Percentiles rank a stretch among this genome's conserved stretches.
Evolutionary conservation across 1,140 invertebrate genomes (phyloP).

Genomic region (Augochlora pura): DNA sequence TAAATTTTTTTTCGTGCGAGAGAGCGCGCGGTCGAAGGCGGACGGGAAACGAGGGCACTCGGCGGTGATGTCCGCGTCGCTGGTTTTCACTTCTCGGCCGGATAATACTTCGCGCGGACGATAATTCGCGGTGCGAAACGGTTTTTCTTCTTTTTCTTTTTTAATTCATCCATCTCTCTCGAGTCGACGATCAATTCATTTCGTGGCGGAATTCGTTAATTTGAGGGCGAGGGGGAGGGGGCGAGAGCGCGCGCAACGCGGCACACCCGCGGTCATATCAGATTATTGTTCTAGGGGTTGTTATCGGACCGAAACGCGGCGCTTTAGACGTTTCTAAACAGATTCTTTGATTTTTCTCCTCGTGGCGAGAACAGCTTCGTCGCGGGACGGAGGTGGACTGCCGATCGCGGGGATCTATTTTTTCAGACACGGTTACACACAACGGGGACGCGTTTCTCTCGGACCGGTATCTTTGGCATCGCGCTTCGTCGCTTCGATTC

Average conservation of each 20-base stretch:
- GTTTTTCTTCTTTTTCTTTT: background rate
- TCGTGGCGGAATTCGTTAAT: background rate
- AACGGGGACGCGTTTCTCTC: slow-evolving; percentile 4
- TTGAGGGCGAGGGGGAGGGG: too few relatives aligned
- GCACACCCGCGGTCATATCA: slow-evolving; percentile 61
- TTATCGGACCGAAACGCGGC: too few relatives aligned
- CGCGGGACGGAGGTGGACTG: background rate
- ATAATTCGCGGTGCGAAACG: background rate
- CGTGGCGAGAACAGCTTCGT: too few relatives aligned
- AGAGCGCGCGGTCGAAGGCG: slow-evolving; percentile 9
- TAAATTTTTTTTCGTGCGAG: slow-evolving; percentile 31
- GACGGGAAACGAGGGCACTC: too few relatives aligned
- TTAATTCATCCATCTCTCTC: background rate
- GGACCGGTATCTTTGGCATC: slow-evolving; percentile 17
- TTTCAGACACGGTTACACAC: background rate
- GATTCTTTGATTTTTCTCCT: too few relatives aligned
- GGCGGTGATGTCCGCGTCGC: too few relatives aligned
- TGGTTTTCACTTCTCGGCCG: slow-evolving; percentile 23
- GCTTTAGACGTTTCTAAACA: too few relatives aligned
- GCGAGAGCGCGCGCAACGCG: background rate
- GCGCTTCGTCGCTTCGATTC: slow-evolving; percentile 3
- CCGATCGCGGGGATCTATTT: slow-evolving; percentile 29
- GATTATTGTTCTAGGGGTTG: slow-evolving; percentile 29
- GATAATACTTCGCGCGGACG: slow-evolving; percentile 32
- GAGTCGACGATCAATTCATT: background rate